Base-by-base conservation (phyloP, 2,888 invertebrate species). In the Podabrus alpinus region DNA sequence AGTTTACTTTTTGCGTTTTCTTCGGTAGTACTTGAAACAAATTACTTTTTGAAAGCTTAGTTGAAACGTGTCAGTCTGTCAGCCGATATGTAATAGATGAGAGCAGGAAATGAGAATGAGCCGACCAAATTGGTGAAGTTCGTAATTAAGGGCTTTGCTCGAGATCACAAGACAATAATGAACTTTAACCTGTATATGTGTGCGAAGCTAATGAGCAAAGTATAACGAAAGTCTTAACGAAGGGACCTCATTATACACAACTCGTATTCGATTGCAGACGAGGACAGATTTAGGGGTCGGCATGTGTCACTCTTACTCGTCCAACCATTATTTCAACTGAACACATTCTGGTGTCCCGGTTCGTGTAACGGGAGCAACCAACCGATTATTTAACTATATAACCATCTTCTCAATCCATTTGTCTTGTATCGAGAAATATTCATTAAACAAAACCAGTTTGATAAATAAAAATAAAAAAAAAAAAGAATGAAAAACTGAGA, bases 231-330 rank as follows among this genome's bases (percentile, higher is more conserved):
- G 21, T 67, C 70, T 74, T 72, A 72, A 74, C 76, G 76, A 76
- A 74, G 79, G 81, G 79, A 79, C 79, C 83, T 84, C 83, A 83
- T 85, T 84, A 84, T 84, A 76, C 77, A 82, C 45, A 83, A 80
- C 81, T 82, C 82, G 78, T 83, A 83, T 83, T 82, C 81, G 77
- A 80, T 74, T 78, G 80, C 78, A 79, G 75, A 74, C 78, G 81
- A 77, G 79, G 84, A 84, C 84, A 84, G 84, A 85, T 85, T 85
- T 85, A 84, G 82, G 83, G 84, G 82, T 80, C 80, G 79, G 75
- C 69, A 75, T 74, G 77, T 81, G 82, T 81, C 82, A 80, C 76
- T 69, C 78, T 71, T 76, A 79, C 76, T 78, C 76, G 80, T 71
- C 80, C 75, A 74, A 76, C 72, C 80, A 78, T 80, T 82, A 81